These are phyloP conservation scores for Spilosoma lubricipeda DNA, from an alignment of 2,888 invertebrate genomes.

Conservation along the genomic window DNA sequence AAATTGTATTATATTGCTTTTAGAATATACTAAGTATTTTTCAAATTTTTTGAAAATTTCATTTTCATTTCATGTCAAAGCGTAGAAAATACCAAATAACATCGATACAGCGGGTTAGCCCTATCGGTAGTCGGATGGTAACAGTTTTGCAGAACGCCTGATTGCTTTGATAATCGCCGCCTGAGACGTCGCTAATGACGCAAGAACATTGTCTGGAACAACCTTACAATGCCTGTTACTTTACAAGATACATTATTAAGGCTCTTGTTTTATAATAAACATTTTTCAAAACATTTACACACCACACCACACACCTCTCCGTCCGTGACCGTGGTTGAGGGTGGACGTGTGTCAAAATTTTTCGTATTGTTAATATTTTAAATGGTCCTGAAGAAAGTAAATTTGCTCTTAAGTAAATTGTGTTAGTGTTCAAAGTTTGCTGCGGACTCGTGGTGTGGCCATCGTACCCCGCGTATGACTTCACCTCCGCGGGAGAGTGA, in stretches of 20 bases:
- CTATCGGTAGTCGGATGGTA: slow-evolving; percentile 55
- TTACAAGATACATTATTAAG: slow-evolving; percentile 41
- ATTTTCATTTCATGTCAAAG: slow-evolving; percentile 18
- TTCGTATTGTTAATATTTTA: no score
- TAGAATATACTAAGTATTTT: no score
- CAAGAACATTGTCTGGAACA: slow-evolving; percentile 71
- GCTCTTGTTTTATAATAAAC: slow-evolving; percentile 11
- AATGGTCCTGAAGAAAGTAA: no score
- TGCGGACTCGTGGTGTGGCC: no score
- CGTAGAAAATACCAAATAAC: slow-evolving; percentile 26
- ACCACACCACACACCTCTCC: no score
- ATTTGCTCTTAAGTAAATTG: no score
- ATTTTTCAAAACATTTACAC: slow-evolving; percentile 6
- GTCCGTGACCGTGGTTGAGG: no score
- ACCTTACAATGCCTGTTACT: slow-evolving; percentile 54
- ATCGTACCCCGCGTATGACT: no score
- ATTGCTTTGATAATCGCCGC: slow-evolving; percentile 82
- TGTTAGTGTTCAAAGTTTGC: no score
- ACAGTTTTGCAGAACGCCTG: slow-evolving; percentile 75
- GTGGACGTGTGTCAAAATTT: no score
- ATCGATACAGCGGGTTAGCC: slow-evolving; percentile 35
- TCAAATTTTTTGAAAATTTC: no score
- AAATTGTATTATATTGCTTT: background rate
- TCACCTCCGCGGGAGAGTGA: no score
- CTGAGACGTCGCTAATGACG: slow-evolving; percentile 76